Conservation (phyloP, 2,797 vertebrate species). For the Urophycis tenuis region DNA sequence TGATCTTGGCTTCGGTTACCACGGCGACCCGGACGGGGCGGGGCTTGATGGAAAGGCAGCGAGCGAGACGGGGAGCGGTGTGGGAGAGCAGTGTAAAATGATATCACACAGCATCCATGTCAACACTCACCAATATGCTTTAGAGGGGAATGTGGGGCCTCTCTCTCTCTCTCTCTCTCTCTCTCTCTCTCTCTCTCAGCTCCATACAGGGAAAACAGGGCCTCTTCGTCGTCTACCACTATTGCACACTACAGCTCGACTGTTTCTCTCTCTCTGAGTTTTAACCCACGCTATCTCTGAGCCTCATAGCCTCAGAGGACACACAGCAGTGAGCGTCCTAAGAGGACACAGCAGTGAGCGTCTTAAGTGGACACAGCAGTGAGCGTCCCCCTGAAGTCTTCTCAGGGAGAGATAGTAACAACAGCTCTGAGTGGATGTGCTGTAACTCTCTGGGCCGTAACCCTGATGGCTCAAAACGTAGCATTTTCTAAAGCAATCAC, state of each 20-base stretch:
- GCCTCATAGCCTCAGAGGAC: slow-evolving; percentile 29
- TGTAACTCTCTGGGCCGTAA: background rate
- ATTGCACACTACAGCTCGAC: background rate
- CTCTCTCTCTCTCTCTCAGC: slow-evolving; percentile 56
- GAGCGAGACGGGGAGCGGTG: slow-evolving; percentile 45
- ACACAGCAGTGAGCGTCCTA: no score
- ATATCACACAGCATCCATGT: slow-evolving; percentile 59
- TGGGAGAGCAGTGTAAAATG: slow-evolving; percentile 52
- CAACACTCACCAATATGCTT: slow-evolving; percentile 63
- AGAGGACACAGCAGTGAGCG: no score
- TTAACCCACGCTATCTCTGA: slow-evolving; percentile 30
- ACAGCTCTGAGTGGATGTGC: background rate
- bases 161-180: slow-evolving; percentile 47
- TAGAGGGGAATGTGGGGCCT: slow-evolving; percentile 64
- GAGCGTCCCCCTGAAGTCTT: slow-evolving; percentile 38
- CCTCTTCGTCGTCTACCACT: background rate
- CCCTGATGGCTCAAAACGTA: slow-evolving; percentile 14
- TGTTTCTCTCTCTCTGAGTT: slow-evolving; percentile 37
- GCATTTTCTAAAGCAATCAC: slow-evolving; percentile 26
- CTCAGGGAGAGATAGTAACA: slow-evolving; percentile 21
- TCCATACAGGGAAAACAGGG: background rate
- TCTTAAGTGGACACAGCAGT: no score
- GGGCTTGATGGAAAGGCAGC: slow-evolving; percentile 6
- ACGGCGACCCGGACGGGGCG: background rate
- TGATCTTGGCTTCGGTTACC: background rate